phyloP scores from a whole-genome alignment of 2,888 invertebrate species.

The Anticlea derivata region DNA sequence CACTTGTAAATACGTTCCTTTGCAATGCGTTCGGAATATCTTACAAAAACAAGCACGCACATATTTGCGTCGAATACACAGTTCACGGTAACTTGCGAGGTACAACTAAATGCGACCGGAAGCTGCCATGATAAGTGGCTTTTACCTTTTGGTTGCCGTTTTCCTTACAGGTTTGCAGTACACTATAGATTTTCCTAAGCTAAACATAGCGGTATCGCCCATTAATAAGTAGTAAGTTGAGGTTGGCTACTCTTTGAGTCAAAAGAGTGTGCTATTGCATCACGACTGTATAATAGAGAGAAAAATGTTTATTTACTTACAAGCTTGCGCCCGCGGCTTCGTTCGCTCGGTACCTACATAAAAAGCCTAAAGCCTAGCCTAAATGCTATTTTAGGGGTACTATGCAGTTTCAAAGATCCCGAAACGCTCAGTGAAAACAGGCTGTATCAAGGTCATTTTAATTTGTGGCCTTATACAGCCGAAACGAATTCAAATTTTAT shows the following conservation, averaged over 20 bases:
- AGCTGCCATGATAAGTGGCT: background rate
- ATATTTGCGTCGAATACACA: slow-evolving; percentile 10
- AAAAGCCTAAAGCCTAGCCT: too few relatives aligned
- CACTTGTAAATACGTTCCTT: slow-evolving; percentile 33
- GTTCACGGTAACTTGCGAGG: slow-evolving; percentile 1
- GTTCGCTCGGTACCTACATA: too few relatives aligned
- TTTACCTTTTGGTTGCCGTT: background rate
- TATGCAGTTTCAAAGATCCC: too few relatives aligned
- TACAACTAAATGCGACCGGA: background rate
- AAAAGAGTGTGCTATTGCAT: slow-evolving; percentile 3
- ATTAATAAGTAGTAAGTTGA: slow-evolving; percentile 26
- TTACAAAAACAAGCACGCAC: slow-evolving; percentile 12
- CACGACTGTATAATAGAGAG: background rate
- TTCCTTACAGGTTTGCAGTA: slow-evolving; percentile 2
- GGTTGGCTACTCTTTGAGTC: slow-evolving; percentile 9
- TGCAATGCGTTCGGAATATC: slow-evolving; percentile 29
- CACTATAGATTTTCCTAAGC: slow-evolving; percentile 9
- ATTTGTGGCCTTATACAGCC: too few relatives aligned
- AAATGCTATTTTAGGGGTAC: too few relatives aligned
- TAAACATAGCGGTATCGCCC: slow-evolving; percentile 12
- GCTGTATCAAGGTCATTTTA: too few relatives aligned
- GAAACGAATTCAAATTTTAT: too few relatives aligned
- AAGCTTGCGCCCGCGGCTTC: too few relatives aligned
- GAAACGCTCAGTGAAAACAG: too few relatives aligned
- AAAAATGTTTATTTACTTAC: background rate